Base-by-base conservation (phyloP, 1,140 invertebrate genomes). In the Drosophila kurseongensis region DNA sequence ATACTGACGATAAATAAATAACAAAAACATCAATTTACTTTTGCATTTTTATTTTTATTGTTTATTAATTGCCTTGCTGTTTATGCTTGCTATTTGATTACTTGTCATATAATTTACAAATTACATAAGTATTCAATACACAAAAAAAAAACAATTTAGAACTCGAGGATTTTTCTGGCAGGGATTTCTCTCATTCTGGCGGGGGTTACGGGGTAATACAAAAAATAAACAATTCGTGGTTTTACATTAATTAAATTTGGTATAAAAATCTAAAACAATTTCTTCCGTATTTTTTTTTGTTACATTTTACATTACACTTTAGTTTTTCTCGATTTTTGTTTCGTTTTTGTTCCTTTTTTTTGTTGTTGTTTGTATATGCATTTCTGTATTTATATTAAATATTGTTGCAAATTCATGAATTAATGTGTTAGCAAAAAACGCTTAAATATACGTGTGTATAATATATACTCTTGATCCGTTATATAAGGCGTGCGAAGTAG, bases 181-280 rank as follows among this genome's bases (percentile, higher is more conserved):
- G 35, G 62, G 58, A 29, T 68, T 23, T 8, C 38, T 18, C 18
- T 42, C 38, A 40, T 40, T 47, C 41, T 38, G 13, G 41, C 48
- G 27, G 41, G 36, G 48, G 44, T 50, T 44, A 27, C 42, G 40
- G 50, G 59, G 55, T 36, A 61, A 7, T 73, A 78, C 57, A 83
- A 61, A 72, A 67, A 47, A 65, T 47, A 80, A 77, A 77, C 73
- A 73, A 85, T 75, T 65, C 54, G 63, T 61, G 55, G 18, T 76
- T 68, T 80, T 75, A 85, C 81, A 81, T 65, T 79, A 79, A 82
- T 80, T 80, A 84, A 84, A 72, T 86, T 84, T 84, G 78, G 81
- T 84, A 86, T 86, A 81, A 84, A 84, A 84, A 84, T 84, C 81
- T 84, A 84, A 81, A 86, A 84, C 81, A 84, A 84, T 83, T 83